Base-by-base conservation (phyloP, 2,797 vertebrate genomes). In the Merluccius polli region DNA sequence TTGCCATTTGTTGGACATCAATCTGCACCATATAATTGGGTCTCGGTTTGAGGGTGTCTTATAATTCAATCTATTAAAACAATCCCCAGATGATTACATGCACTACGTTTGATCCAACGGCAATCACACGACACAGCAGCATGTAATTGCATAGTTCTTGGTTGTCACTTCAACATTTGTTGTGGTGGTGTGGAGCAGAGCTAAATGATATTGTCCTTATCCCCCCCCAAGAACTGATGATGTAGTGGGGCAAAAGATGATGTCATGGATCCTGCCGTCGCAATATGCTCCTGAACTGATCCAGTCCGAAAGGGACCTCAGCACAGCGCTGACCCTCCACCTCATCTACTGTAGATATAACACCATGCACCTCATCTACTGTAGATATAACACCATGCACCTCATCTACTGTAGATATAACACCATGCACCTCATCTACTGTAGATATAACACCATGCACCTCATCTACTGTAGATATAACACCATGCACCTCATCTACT, bases 301-400 rank as follows among this genome's bases (percentile, higher is more conserved):
- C 41, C 79, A 84, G 0, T 84, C 88, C 3, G 92, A 96, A 79
- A 90, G 92, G 73, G 79, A 91, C 70, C 70, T 95, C 74, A 92
- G 93, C 83, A 79, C 89, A 0, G 89, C 88, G 18, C 89, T 97
- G 84, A 92, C 93, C 69, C 89, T 93, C 74, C 96, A 97, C 36
- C 84, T 93, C 5, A 86, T 95, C 79, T 86, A 88, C 84, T 93
- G 90, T 93, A 81, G 77, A 89, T 87, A 79, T 29, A 27, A 24
- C 24, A n/a, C n/a, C n/a, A n/a, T n/a, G 27, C 31, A 36, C 10
- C 31, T 16, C 16, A 30, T 12, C 67, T 29, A 18, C 11, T 69
- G 21, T 70, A 33, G 38, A 7, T 41, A 41, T 41, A n/a, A n/a
- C n/a, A n/a, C n/a, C 6, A 48, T 18, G 41, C 41, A 48, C 41